Conservation (phyloP, 2,113 vertebrate species). For the Hymenochirus boettgeri region DNA sequence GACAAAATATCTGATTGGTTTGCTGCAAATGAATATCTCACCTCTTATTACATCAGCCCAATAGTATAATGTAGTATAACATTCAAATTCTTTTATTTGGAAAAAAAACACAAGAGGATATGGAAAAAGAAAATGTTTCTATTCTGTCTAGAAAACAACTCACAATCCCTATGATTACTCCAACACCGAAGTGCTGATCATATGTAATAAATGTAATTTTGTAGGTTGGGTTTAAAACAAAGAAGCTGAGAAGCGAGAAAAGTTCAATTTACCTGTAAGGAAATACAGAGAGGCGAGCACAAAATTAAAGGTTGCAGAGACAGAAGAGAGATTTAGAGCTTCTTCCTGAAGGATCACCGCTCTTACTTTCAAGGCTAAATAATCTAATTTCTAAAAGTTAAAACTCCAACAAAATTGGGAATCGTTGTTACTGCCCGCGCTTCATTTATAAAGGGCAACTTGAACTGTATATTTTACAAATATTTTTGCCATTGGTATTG, state of each 20-base stretch:
- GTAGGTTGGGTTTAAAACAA: neutral
- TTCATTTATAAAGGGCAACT: no score
- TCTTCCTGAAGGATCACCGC: neutral
- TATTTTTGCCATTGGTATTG: no score
- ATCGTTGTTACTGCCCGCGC: no score
- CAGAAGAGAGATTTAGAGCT: neutral
- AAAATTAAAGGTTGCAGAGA: neutral
- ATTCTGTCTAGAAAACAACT: neutral
- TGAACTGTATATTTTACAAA: no score
- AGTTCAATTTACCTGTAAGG: conserved; percentile 3
- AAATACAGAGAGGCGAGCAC: neutral
- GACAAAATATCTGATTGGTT: no score
- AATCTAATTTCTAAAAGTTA: neutral
- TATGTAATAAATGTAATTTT: conserved; percentile 2
- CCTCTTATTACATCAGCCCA: no score
- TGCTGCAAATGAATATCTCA: no score
- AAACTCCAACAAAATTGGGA: neutral
- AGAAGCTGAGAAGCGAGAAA: neutral
- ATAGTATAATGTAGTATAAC: no score
- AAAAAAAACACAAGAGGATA: neutral
- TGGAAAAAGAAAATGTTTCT: neutral
- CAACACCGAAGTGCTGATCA: neutral
- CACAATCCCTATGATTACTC: neutral
- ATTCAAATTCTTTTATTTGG: no score
- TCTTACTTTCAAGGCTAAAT: neutral